Evolutionary conservation across 2,888 invertebrate genomes (phyloP), one percentile per base, ranked within the genome.

Genomic region (Euclidia mi): DNA sequence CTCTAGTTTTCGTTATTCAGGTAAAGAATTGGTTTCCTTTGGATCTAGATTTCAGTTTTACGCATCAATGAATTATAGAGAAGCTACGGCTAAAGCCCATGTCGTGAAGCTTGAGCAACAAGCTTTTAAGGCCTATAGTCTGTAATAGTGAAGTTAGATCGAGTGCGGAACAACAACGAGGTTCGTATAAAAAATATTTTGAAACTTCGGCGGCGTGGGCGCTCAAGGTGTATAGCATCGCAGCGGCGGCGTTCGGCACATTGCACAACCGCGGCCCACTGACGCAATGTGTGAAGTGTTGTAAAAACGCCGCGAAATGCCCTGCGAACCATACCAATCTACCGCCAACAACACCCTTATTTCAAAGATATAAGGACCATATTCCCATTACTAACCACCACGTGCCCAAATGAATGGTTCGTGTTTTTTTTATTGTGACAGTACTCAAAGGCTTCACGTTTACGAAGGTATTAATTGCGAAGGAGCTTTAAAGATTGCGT

Each of bases 151-250:
- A 63, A 28, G 60, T 63, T 56, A 56, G 56, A 49, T 60, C 53
- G 56, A 60, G 68, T 63, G 63, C 66, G 79, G 73, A 76, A 76
- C 66, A 64, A 70, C 56, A 61, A 57, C 50, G 68, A 57, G 64
- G 58, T 49, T 65, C 48, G 40, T 65, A 61, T 63, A 66, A 64
- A 71, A 66, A 70, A 67, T 66, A 55, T 76, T 78, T 76, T 71
- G 76, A 70, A 80, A 79, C 52, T 50, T 35, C 49, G 49, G 53
- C 20, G 20, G 20, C 51, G 81, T 79, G 78, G 75, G 79, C 66
- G 71, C 61, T 65, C 76, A 77, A 81, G 79, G 76, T 71, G 65
- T 74, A 65, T 67, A 57, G 65, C 71, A 65, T 62, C 68, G 67
- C 53, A 48, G 66, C 38, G 45, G 47, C 57, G 58, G 58, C 56